Evolutionary conservation across 2,113 vertebrate genomes (phyloP), one percentile per base, ranked within the genome.

Genomic region (Parus major): DNA sequence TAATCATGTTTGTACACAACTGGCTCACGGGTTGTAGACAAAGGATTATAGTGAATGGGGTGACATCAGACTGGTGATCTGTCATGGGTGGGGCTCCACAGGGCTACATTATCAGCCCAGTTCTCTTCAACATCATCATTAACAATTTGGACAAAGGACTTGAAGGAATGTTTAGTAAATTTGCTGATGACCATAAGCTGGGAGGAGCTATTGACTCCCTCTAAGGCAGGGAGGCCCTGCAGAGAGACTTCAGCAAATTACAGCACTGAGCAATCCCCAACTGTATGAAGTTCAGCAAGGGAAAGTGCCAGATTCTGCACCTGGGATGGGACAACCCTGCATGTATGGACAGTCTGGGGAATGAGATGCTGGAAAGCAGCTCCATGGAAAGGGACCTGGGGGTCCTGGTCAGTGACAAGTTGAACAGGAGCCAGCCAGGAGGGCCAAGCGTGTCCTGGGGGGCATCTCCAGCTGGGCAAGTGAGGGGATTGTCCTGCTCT

Each of bases 401-500:
- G 0, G 7, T 42, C 14, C 61, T 59, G 44, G 14, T 52, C 1
- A 2, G 0, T 21, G 35, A 12, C 8, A 35, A 59, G 25, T 2
- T 59, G 31, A 36, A 36, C 3, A 22, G 21, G 14, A 77, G 22
- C 1, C 53, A 79, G 47, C 28, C 41, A n/a, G 73, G 41, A 70
- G 29, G 29, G 28, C 12, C 56, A 61, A 11, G 12, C 0, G 0
- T 79, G 65, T 56, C 49, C 49, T 63, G n/a, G 6, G 35, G 12
- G 2, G 5, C 17, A 56, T 8, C 0, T 0, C 20, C 57, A 80
- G 14, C 33, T 0, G 1, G 44, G 18, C 5, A 52, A 46, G 15
- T 20, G 23, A 78, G 28, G 29, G 22, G 14, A 39, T 61, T 52
- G 12, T 41, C 24, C n/a, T 0, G 0, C n/a, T 55, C 3, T 55